Conservation (phyloP, 1,140 invertebrate genomes). For the Drosophila mauritiana region DNA sequence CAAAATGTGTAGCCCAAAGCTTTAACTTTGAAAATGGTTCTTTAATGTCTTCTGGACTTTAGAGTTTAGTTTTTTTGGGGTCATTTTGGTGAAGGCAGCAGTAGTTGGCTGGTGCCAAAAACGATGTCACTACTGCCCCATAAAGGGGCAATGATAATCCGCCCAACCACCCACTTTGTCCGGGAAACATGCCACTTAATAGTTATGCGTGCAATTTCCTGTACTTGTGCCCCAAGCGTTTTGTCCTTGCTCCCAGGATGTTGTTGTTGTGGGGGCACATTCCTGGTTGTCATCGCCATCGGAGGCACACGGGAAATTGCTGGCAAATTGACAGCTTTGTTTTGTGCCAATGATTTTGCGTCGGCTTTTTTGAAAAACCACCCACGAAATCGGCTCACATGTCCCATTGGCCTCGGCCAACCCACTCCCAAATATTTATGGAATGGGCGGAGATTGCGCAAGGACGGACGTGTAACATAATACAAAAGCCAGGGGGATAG, state of each 20-base stretch:
- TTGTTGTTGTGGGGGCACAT: constrained; percentile 28
- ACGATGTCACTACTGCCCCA: constrained; percentile 24
- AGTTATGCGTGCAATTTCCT: constrained; percentile 82
- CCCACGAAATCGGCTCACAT: constrained; percentile 46
- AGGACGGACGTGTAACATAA: constrained; percentile 28
- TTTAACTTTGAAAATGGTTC: neutral
- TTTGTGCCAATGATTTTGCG: constrained; percentile 68
- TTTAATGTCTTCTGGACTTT: constrained; percentile 6
- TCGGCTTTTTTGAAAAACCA: constrained; percentile 41
- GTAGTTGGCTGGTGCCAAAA: constrained; percentile 12
- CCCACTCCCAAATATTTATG: constrained; percentile 1
- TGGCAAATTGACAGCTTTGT: constrained; percentile 80
- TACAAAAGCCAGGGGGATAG: constrained; percentile 25
- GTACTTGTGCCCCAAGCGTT: constrained; percentile 63
- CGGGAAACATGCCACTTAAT: constrained; percentile 71
- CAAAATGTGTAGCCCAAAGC: neutral
- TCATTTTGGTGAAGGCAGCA: constrained; percentile 50
- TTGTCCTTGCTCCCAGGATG: constrained; percentile 38
- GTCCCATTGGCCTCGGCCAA: constrained; percentile 27
- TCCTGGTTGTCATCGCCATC: constrained; percentile 36
- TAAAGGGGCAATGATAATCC: constrained; percentile 64
- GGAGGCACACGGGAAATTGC: constrained; percentile 58
- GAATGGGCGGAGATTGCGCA: constrained; percentile 2
- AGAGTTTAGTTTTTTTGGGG: constrained; percentile 43
- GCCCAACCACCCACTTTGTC: neutral